These are phyloP conservation scores for Nomada goodeniana DNA, from an alignment of 2,888 invertebrate species.

Conservation along the genomic window DNA sequence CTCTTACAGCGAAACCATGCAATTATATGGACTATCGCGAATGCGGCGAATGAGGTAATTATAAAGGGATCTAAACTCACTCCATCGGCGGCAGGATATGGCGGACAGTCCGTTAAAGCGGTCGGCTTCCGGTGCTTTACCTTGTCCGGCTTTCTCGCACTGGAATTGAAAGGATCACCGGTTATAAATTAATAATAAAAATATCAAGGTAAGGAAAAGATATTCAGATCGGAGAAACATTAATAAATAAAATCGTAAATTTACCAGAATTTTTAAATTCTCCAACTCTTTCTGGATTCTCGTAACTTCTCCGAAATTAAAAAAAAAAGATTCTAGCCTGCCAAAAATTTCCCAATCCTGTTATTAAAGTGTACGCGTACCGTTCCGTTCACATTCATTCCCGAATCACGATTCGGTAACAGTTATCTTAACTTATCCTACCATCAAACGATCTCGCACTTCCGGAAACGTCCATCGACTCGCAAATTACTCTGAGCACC, in stretches of 20 bases:
- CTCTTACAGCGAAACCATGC: background rate
- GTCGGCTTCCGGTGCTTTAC: slow-evolving; percentile 9
- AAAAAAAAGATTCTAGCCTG: too few species aligned
- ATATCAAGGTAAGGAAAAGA: background rate
- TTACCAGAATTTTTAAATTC: background rate
- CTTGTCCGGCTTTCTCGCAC: background rate
- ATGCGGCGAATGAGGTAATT: slow-evolving; percentile 4
- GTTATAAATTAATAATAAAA: background rate
- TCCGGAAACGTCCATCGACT: slow-evolving; percentile 5
- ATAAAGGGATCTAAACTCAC: slow-evolving; percentile 32
- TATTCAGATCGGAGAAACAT: background rate
- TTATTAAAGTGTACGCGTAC: background rate
- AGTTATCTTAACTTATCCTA: background rate
- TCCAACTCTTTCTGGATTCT: background rate
- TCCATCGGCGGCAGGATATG: slow-evolving; percentile 26
- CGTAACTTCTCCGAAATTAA: too few species aligned
- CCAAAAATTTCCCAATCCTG: too few species aligned
- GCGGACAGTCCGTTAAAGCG: slow-evolving; percentile 6
- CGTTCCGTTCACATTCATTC: background rate
- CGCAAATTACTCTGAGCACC: background rate
- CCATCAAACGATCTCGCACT: background rate
- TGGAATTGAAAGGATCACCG: slow-evolving; percentile 11
- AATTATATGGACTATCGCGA: background rate
- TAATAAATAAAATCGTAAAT: background rate
- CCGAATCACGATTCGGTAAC: slow-evolving; percentile 2